Evolutionary conservation across 2,888 invertebrate species (phyloP), one percentile per base, ranked within the genome.

Genomic region (Thelaira solivaga): DNA sequence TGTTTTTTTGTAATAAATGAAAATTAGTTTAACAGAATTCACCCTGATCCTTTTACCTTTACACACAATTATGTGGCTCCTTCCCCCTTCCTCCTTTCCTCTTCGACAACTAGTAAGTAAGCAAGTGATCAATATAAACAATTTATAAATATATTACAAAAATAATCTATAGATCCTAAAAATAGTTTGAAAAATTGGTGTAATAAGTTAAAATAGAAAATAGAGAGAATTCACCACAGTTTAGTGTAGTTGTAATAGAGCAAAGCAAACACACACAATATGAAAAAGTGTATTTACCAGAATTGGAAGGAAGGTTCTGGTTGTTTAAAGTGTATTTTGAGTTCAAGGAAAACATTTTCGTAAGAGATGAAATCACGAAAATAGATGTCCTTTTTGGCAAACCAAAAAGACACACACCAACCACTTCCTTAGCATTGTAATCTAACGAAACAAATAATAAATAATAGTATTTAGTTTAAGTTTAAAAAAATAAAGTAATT

Each of bases 101-200:
- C n/a, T n/a, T n/a, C n/a, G n/a, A n/a, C n/a, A n/a, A n/a, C 11
- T 72, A 76, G 59, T 59, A 51, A 16, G 22, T 80, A 80, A 76
- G 76, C 59, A 74, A 78, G 78, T 78, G 78, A 78, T 78, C 74
- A 69, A 45, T 59, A 57, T 67, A 51, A 61, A 76, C 53, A 65
- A 65, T 64, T 78, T 51, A 45, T 64, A 61, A 26, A 36, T 43
- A n/a, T n/a, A n/a, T n/a, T 36, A 13, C 11, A 11, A 4, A 39
- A 13, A 34, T 36, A 69, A n/a, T 22, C 22, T 68, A 29, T 53
- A 11, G 41, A 71, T 53, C n/a, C n/a, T 53, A 24, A 53, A 61
- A 41, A 61, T 45, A 57, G 26, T 49, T 39, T 8, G 22, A 31
- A 34, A 20, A 47, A 45, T 74, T 72, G 61, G 43, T 68, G 57